These are phyloP conservation scores for Capitella teleta DNA, from an alignment of 1,140 invertebrate genomes.

Conservation along the genomic window DNA sequence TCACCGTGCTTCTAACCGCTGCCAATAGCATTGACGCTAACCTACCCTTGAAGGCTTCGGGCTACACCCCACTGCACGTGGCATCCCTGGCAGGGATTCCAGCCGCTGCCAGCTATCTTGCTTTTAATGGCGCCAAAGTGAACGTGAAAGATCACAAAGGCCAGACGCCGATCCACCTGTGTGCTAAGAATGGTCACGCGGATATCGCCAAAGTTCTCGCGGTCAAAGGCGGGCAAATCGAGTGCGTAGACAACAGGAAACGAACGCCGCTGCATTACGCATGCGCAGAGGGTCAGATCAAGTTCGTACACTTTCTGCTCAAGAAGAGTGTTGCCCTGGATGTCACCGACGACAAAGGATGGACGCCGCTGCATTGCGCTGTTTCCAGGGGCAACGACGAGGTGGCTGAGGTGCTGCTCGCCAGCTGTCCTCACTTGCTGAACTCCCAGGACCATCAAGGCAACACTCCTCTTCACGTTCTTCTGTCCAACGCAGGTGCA, in stretches of 20 bases:
- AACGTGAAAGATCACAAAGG: not conserved
- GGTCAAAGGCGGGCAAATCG: conserved; percentile 1
- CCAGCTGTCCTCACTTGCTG: not conserved
- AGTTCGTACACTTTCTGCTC: not conserved
- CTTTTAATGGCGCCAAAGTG: not conserved
- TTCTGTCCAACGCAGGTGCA: too few species aligned
- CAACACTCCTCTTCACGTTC: conserved; percentile 10
- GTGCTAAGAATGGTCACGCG: not conserved
- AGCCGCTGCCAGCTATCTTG: conserved; percentile 2
- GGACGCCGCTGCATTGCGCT: conserved; percentile 1
- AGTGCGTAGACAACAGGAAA: not conserved
- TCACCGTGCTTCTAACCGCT: not conserved
- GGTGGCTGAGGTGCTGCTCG: not conserved
- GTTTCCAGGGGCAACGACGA: not conserved
- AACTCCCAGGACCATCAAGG: not conserved
- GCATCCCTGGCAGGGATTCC: not conserved
- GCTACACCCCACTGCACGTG: conserved; percentile 6
- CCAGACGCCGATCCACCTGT: not conserved
- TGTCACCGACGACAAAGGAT: not conserved
- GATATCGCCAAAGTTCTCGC: conserved; percentile 1
- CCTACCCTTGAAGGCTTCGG: not conserved
- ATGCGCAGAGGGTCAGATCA: not conserved
- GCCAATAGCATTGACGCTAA: not conserved
- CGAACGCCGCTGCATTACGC: conserved; percentile 6
- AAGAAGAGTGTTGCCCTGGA: not conserved